These are phyloP conservation scores for Ommatoiulus sabulosus DNA, from an alignment of 2,888 invertebrate genomes.

Conservation along the genomic window DNA sequence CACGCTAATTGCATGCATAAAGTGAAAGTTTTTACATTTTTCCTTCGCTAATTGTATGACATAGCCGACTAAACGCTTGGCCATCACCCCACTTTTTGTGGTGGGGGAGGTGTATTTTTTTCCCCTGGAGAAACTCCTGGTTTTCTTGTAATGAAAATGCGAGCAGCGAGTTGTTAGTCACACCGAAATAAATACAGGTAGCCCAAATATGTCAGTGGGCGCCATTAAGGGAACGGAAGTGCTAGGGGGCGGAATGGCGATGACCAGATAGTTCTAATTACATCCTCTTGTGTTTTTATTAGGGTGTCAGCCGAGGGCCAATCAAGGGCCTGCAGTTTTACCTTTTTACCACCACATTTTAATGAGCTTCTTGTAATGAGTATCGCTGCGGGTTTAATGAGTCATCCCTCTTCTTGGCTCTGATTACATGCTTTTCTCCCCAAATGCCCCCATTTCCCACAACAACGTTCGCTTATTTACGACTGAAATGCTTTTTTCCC, in stretches of 20 bases:
- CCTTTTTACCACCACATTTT: slow-evolving; percentile 43
- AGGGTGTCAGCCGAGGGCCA: slow-evolving; percentile 43
- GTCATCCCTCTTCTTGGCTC: slow-evolving; percentile 14
- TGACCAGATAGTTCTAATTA: slow-evolving; percentile 53
- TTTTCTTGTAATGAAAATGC: background rate
- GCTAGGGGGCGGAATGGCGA: slow-evolving; percentile 46
- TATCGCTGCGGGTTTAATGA: slow-evolving; percentile 35
- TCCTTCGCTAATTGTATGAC: slow-evolving; percentile 13
- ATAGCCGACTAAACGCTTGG: slow-evolving; percentile 8
- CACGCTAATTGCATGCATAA: slow-evolving; percentile 4
- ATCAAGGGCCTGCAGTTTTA: slow-evolving; percentile 39
- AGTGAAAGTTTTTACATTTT: background rate
- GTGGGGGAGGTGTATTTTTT: background rate
- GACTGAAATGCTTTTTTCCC: slow-evolving; percentile 33
- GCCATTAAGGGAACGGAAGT: slow-evolving; percentile 39
- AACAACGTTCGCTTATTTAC: slow-evolving; percentile 10
- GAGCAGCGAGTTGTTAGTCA: slow-evolving; percentile 4
- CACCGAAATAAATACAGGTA: slow-evolving; percentile 35
- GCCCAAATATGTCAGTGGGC: slow-evolving; percentile 37
- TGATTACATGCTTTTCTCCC: background rate
- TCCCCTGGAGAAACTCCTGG: background rate
- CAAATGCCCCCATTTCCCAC: background rate
- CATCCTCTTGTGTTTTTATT: slow-evolving; percentile 49
- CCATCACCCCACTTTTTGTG: background rate
- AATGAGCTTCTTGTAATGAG: slow-evolving; percentile 43